Base-by-base conservation (phyloP, 2,797 vertebrate genomes). In the Neostethus bicornis region DNA sequence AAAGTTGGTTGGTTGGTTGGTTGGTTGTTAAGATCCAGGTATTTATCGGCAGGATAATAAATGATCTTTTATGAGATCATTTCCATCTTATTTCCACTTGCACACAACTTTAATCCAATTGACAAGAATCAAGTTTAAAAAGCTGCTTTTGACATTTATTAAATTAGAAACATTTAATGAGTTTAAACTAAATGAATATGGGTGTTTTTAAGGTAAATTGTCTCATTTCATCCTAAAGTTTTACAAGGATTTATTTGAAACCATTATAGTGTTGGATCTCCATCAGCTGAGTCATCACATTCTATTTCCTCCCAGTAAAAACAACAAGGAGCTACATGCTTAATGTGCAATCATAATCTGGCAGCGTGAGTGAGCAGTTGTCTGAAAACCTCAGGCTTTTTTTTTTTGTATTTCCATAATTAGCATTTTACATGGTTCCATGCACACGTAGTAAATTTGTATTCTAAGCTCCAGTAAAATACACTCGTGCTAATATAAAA, bases 61-160 rank as follows among this genome's bases (percentile, higher is more conserved):
- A n/a, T n/a, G n/a, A n/a, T n/a, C n/a, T n/a, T 83, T 80, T 63
- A 76, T 32, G 70, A 55, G 43, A 46, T 42, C 5, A 23, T 76
- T 75, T 79, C 73, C 54, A 70, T 68, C 73, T 62, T 9, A 67
- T 75, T 73, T 67, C 35, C 56, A 41, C 70, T 51, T 37, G 16
- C 17, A 41, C 16, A 11, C 2, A 4, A 41, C 19, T 20, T 58
- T 65, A 62, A 59, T 39, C 25, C 7, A 6, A 2, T 48, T 8
- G 16, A 37, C 66, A 43, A 23, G 14, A 50, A 29, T 57, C 16
- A 32, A 28, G 46, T 53, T 23, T 38, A 17, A 17, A 24, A 64
- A 47, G 64, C 25, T 56, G 61, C 66, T 52, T 14, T 29, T 17
- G 12, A 38, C 7, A 39, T 39, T 39, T 32, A 17, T 31, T 2